Evolutionary conservation across 2,797 vertebrate genomes (phyloP).

Genomic region (Eulemur mongoz): DNA sequence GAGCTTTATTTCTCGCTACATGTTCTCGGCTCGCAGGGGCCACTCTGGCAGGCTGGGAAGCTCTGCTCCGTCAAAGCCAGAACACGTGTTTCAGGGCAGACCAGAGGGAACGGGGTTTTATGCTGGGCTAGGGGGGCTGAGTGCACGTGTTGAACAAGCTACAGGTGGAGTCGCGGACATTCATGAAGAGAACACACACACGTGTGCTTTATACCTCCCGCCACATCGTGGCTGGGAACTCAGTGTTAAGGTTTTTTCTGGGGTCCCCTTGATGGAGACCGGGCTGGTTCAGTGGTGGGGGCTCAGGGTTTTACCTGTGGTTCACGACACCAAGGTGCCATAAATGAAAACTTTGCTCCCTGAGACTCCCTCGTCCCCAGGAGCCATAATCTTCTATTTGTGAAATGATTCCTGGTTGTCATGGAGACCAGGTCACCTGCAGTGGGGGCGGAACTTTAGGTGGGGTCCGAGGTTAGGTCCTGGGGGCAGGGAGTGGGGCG

Average conservation of each 20-base stretch:
- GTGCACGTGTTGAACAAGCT: neutral
- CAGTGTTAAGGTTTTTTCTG: neutral
- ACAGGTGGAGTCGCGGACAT: neutral
- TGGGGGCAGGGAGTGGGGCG: neutral
- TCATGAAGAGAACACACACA: rapidly evolving
- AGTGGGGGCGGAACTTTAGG: neutral
- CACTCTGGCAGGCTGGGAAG: too few species aligned
- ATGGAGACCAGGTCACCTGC: neutral
- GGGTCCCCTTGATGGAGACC: neutral
- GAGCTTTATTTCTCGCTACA: neutral
- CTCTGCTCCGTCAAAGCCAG: neutral
- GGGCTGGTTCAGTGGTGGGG: neutral
- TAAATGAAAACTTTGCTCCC: constrained; percentile 6
- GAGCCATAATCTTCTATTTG: neutral
- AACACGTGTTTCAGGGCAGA: neutral
- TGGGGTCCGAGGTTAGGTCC: neutral
- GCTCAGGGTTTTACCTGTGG: neutral
- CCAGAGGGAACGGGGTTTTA: neutral
- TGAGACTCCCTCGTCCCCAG: neutral
- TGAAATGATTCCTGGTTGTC: neutral
- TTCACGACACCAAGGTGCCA: neutral
- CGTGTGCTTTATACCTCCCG: too few species aligned
- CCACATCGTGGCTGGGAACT: neutral
- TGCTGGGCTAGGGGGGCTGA: too few species aligned
- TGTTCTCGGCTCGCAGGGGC: neutral